phyloP scores from a whole-genome alignment of 2,797 vertebrate species.

The Hipposideros larvatus region DNA sequence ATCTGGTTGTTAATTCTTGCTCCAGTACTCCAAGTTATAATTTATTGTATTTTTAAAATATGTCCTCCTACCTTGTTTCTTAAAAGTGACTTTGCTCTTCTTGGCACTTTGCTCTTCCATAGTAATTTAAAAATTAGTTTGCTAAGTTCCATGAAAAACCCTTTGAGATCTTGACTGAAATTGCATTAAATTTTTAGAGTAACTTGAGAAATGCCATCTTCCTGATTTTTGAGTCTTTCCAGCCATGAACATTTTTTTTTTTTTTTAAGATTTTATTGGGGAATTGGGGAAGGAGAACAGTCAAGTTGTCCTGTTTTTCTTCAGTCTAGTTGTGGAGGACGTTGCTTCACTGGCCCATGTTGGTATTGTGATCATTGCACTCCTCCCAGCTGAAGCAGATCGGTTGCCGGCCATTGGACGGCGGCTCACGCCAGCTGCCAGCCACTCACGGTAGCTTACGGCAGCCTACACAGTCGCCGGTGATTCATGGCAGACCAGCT shows the following conservation, averaged over 20 bases:
- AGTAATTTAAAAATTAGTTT: conserved; percentile 26
- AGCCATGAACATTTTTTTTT: background rate
- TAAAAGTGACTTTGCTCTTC: background rate
- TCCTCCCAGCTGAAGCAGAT: too few species aligned
- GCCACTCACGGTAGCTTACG: too few species aligned
- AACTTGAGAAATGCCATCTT: background rate
- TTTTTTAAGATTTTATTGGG: too few species aligned
- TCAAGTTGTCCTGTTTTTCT: too few species aligned
- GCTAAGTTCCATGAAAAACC: background rate
- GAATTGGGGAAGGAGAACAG: too few species aligned
- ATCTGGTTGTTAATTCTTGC: background rate
- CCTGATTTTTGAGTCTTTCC: background rate
- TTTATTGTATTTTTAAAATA: conserved; percentile 16
- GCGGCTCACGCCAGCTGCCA: too few species aligned
- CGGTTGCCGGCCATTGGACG: too few species aligned
- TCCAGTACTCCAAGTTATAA: background rate
- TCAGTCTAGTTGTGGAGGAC: too few species aligned
- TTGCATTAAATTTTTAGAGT: background rate
- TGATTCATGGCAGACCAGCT: too few species aligned
- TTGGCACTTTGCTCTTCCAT: background rate
- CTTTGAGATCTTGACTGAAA: background rate
- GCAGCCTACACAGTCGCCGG: too few species aligned
- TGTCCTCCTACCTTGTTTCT: background rate
- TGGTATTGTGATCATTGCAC: too few species aligned
- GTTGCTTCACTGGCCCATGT: too few species aligned